A percentile compares a stretch with the other conserved stretches of the same genome.
Conservation (phyloP, 2,888 invertebrate species). For the Rhogogaster chlorosoma region DNA sequence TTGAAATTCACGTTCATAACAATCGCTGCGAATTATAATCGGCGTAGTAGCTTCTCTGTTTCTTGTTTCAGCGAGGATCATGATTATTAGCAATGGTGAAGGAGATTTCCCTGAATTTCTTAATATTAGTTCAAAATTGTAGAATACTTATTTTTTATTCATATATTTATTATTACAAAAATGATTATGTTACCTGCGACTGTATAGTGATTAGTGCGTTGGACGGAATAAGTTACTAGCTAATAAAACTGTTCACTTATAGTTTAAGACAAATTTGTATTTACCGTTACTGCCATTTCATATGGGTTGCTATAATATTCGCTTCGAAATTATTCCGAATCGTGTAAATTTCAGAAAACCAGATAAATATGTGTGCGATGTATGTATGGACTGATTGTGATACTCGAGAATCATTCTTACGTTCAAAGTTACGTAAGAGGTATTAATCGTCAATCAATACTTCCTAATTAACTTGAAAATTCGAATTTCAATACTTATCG, state of each 20-base stretch:
- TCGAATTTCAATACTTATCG: constrained; percentile 1
- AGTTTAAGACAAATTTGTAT: neutral
- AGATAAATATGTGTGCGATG: neutral
- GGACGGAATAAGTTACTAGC: constrained; percentile 44
- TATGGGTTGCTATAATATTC: neutral
- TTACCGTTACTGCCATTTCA: neutral
- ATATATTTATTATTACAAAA: constrained; percentile 19
- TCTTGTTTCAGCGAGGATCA: neutral
- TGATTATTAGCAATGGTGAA: neutral
- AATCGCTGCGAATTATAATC: neutral
- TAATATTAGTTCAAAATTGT: neutral
- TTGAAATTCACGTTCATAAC: neutral
- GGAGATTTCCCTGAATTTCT: neutral
- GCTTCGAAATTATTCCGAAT: neutral
- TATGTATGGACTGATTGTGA: neutral
- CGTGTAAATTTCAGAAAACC: neutral
- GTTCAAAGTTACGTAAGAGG: constrained; percentile 9
- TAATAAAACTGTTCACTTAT: neutral
- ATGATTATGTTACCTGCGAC: neutral
- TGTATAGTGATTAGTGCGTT: neutral
- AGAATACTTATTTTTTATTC: neutral
- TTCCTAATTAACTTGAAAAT: neutral
- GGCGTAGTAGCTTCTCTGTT: neutral
- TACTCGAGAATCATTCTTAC: neutral
- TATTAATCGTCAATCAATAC: constrained; percentile 25